These are phyloP conservation scores for Rugalucina vietnamica DNA, from an alignment of 2,888 invertebrate species.

Conservation along the genomic window DNA sequence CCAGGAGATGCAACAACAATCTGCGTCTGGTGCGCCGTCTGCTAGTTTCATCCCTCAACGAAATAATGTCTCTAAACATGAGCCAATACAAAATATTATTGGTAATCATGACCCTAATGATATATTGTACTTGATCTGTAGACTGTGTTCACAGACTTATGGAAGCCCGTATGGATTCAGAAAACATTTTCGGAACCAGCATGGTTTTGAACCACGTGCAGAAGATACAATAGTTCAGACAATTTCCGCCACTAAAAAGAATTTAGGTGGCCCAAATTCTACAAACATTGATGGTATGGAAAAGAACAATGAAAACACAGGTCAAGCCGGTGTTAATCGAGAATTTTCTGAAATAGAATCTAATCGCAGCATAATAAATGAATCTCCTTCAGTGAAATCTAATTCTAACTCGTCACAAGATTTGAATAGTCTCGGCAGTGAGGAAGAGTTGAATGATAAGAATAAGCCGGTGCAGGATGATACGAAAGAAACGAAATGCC, in stretches of 20 bases:
- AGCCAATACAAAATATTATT: conserved; percentile 80
- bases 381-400: conserved; percentile 1
- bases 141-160: conserved; percentile 80
- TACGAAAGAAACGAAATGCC: conserved; percentile 66
- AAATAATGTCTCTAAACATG: conserved; percentile 76
- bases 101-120: conserved; percentile 80
- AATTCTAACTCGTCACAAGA: not conserved
- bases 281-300: not conserved
- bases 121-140: conserved; percentile 81
- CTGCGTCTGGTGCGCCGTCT: not conserved
- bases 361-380: not conserved
- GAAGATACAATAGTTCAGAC: conserved; percentile 81
- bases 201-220: conserved; percentile 81
- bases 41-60: conserved; percentile 46
- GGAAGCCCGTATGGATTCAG: conserved; percentile 82
- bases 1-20: conserved; percentile 13
- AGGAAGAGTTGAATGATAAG: not conserved
- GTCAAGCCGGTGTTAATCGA: not conserved
- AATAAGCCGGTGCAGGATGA: conserved; percentile 43
- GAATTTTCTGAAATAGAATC: not conserved
- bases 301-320: not conserved
- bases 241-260: conserved; percentile 80
- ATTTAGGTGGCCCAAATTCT: conserved; percentile 59
- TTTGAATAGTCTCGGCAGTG: conserved; percentile 1
- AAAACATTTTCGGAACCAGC: conserved; percentile 82